Evolutionary conservation across 1,140 invertebrate species (phyloP), one percentile per base, ranked within the genome.

Genomic region (Ganaspis sp.): DNA sequence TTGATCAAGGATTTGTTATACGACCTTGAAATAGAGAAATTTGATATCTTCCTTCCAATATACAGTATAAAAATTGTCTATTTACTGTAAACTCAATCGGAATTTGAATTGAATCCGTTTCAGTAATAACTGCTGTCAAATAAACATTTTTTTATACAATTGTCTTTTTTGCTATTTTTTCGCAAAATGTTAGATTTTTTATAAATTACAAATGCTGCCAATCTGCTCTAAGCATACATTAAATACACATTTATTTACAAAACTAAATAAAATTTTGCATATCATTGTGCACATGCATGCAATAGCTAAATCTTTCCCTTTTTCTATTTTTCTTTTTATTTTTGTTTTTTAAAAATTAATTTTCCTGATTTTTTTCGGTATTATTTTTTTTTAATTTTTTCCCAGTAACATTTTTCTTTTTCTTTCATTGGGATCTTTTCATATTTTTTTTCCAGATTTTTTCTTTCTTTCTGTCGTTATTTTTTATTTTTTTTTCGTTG

Each of bases 71-170:
- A 49, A 75, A 70, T 6, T 23, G 29, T 40, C 34, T 53, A 19
- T 75, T 37, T 54, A 53, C 69, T 38, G 21, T 34, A 23, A 75
- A 75, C 11, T 49, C 40, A 69, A 69, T 42, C 1, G 15, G 29
- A 34, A 70, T 21, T 42, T 21, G 11, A 69, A 75, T 40, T 0
- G 64, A 75, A 69, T 70, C 38, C 21, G 37, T 38, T 15, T 40
- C 40, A 11, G 9, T 19, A 17, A 69, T 19, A 53, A 34, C 58
- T 70, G 23, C 58, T 42, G 42, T 34, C 29, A 64, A 74, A 42
- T 37, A 64, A 17, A 69, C 17, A 19, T 37, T 23, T 64, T 34
- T 26, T 0, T 1, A 4, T 9, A 9, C 38, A 17, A 9, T 1
- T 34, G 12, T 11, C 4, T 34, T 38, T 34, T 19, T 53, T n/a